Percentiles rank a stretch among this genome's conserved stretches.
Evolutionary conservation across 2,888 invertebrate species (phyloP).

Genomic region (Drosophila formosana): DNA sequence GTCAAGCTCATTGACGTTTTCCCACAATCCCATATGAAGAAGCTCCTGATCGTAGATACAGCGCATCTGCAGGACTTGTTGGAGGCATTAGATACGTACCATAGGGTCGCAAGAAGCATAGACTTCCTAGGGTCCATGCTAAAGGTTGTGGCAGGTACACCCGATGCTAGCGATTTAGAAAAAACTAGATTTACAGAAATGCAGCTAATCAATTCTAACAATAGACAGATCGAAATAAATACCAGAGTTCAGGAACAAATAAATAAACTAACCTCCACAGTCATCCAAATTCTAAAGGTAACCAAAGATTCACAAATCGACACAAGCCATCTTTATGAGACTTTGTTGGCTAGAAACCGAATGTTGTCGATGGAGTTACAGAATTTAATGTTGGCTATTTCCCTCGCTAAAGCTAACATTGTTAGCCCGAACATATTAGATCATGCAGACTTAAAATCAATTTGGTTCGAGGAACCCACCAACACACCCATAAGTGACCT

Average conservation of each 20-base stretch:
- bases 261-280: conserved; percentile 20
- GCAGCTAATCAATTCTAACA: background rate
- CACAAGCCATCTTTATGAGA: background rate
- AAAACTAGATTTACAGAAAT: background rate
- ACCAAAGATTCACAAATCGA: background rate
- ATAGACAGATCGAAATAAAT: conserved; percentile 26
- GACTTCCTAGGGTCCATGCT: conserved; percentile 5
- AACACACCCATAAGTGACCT: too few relatives aligned
- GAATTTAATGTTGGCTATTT: too few relatives aligned
- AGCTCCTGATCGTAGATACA: background rate
- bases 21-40: conserved; percentile 8
- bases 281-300: background rate
- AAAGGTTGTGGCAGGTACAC: background rate
- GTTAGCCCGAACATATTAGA: too few relatives aligned
- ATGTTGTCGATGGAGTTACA: too few relatives aligned
- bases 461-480: too few relatives aligned
- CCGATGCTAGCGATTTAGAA: background rate
- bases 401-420: too few relatives aligned
- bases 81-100: background rate
- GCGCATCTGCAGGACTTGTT: background rate
- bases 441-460: too few relatives aligned
- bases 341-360: background rate
- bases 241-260: conserved; percentile 22
- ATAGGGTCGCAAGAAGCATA: background rate
- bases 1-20: background rate